Conservation (phyloP, 1,140 invertebrate species). For the Drosophila jambulina region DNA sequence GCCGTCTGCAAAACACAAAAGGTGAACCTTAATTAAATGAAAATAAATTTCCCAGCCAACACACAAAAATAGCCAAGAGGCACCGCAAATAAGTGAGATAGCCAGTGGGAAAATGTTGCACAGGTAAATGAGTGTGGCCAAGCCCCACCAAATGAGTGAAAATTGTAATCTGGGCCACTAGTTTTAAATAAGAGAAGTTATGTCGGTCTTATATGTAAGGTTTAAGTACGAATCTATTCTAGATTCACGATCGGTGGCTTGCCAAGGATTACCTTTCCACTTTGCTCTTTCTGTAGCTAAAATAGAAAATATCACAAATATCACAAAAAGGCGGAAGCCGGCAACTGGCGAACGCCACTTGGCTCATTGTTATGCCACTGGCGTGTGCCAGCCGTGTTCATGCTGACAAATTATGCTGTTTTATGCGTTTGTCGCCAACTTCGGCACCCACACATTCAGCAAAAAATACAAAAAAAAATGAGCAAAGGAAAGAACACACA, state of each 20-base stretch:
- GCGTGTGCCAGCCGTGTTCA: constrained; percentile 62
- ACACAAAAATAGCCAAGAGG: constrained; percentile 10
- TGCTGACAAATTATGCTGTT: constrained; percentile 81
- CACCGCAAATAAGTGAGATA: constrained; percentile 15
- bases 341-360: constrained; percentile 3
- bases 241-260: background rate
- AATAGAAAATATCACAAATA: constrained; percentile 25
- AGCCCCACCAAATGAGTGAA: background rate
- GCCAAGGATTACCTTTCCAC: background rate
- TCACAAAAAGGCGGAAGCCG: constrained; percentile 23
- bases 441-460: constrained; percentile 17
- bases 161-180: background rate
- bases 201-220: background rate
- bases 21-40: constrained; percentile 46
- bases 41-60: constrained; percentile 48
- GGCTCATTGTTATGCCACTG: constrained; percentile 72
- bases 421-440: constrained; percentile 76
- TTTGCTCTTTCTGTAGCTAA: background rate
- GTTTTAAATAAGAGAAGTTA: background rate
- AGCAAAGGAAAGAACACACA: background rate
- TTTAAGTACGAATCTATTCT: background rate
- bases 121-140: constrained; percentile 3
- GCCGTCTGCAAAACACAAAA: constrained; percentile 8
- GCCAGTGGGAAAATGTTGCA: background rate
- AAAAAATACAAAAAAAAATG: constrained; percentile 3